Base-by-base conservation (phyloP, 2,888 invertebrate genomes). In the Ctenicera cuprea region DNA sequence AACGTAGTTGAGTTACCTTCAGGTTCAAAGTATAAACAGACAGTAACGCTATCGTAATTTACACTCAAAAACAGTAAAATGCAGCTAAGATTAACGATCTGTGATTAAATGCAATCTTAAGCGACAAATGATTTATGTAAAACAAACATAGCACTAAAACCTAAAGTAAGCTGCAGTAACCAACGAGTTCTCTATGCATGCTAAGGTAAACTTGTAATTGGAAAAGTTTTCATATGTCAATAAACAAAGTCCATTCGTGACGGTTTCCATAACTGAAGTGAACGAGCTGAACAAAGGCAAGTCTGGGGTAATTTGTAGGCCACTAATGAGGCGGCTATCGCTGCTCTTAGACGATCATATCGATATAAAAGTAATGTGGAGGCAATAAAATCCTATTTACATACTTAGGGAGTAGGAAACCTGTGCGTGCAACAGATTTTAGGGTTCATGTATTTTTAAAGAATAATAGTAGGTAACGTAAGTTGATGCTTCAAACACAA, bases 191-290 rank as follows among this genome's bases (percentile, higher is more conserved):
- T 48, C 48, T 71, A 65, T 76, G 77, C 77, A 73, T 77, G 77
- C 71, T 67, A 76, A 71, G 63, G 73, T 76, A 75, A 78, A 80
- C 75, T 78, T 79, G 80, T 82, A 82, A 83, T 82, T 83, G 82
- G 82, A 82, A 83, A 83, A 82, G 79, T 82, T 82, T 82, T 81
- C 81, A 80, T 81, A 80, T 83, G 82, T 83, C 83, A 83, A 83
- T 83, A 82, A 82, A 81, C 76, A 77, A 64, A 78, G 71, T 57
- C 74, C 74, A 78, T 79, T 81, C 81, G 81, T 81, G 81, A 80
- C 81, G 79, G 78, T 73, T 77, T 79, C 80, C 79, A 81, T 79
- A 81, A 81, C 78, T 75, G 74, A 76, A 73, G 77, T 78, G 77
- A 80, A 80, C 79, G 74, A 79, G 77, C 75, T 76, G 63, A 77